Conservation (phyloP, 2,113 vertebrate genomes). For the Oophaga pumilio region DNA sequence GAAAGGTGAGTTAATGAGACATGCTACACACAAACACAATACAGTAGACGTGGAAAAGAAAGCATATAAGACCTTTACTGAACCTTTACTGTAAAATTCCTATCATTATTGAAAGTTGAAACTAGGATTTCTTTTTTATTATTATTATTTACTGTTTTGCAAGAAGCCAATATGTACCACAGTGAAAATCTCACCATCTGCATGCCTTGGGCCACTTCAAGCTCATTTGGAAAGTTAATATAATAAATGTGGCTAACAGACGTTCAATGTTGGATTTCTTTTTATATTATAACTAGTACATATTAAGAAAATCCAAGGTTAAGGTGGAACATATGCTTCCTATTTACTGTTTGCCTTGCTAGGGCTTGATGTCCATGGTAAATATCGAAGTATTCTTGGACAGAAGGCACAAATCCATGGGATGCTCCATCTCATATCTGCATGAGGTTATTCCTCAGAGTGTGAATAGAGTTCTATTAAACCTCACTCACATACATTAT, state of each 20-base stretch:
- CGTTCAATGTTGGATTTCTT: background rate
- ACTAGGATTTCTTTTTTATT: background rate
- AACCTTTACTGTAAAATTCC: background rate
- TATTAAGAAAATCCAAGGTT: background rate
- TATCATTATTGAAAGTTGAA: slow-evolving; percentile 15
- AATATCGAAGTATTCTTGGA: background rate
- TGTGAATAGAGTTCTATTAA: background rate
- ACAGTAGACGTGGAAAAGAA: background rate
- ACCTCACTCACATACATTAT: background rate
- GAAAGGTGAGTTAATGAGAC: slow-evolving; percentile 21
- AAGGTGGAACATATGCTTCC: background rate
- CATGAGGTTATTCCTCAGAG: background rate
- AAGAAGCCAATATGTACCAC: background rate
- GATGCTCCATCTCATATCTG: background rate
- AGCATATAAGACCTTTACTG: slow-evolving; percentile 4
- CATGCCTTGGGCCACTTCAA: background rate
- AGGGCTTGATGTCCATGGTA: background rate
- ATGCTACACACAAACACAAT: slow-evolving; percentile 13
- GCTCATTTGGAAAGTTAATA: background rate
- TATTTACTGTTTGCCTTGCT: background rate
- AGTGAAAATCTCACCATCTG: background rate
- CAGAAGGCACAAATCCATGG: background rate
- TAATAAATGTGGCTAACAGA: background rate
- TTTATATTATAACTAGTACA: background rate
- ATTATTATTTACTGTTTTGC: background rate